phyloP scores from a whole-genome alignment of 2,888 invertebrate genomes.

The Strigamia transsilvanica region DNA sequence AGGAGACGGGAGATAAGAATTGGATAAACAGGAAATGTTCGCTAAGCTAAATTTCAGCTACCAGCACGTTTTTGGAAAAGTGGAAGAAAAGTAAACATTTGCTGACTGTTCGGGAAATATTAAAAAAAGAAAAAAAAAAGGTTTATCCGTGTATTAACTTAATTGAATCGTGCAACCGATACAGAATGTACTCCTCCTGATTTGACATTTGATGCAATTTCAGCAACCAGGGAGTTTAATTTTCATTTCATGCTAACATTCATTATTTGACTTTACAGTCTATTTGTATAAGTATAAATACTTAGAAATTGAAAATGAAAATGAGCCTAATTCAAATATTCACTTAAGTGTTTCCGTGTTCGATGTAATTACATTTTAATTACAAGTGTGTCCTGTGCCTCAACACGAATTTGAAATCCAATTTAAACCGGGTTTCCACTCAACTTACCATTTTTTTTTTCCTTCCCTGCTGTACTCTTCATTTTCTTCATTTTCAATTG shows the following conservation, averaged over 20 bases:
- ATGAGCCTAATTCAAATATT: not conserved
- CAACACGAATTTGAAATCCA: constrained; percentile 26
- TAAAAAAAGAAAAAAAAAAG: not conserved
- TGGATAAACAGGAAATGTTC: constrained; percentile 26
- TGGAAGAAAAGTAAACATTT: constrained; percentile 7
- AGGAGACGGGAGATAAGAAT: constrained; percentile 11
- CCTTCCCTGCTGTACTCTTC: not conserved
- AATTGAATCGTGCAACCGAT: not conserved
- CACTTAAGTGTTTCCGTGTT: not conserved
- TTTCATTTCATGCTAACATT: too few species aligned
- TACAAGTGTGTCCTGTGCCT: not conserved
- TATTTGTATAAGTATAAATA: not conserved
- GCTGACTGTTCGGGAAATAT: not conserved
- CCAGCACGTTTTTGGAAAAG: constrained; percentile 16
- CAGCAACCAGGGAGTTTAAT: not conserved
- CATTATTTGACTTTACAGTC: too few species aligned
- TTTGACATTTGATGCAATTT: not conserved
- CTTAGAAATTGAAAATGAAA: not conserved
- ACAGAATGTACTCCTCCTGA: not conserved
- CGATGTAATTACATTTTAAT: constrained; percentile 23
- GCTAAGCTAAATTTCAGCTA: constrained; percentile 2
- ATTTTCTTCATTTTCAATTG: constrained; percentile 5
- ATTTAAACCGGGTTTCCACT: not conserved
- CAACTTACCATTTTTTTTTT: not conserved
- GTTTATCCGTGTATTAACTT: not conserved